Conservation (phyloP, 2,888 invertebrate genomes). For the Anthoptus insignis region DNA sequence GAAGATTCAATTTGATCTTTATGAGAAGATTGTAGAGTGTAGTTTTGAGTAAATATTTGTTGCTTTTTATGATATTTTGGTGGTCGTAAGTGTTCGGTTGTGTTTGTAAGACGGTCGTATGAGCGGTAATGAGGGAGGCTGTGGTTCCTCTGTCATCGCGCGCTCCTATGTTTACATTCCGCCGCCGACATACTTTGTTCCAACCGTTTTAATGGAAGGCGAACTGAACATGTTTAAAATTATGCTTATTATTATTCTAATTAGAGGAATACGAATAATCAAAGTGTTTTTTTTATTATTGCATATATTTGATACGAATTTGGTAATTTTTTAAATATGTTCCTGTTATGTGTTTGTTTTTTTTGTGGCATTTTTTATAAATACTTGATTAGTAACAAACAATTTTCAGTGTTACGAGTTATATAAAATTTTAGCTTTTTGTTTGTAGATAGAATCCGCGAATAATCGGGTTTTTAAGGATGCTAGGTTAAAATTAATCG, state of each 20-base stretch:
- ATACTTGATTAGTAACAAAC: no score
- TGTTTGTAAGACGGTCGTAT: slow-evolving; percentile 64
- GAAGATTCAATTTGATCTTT: slow-evolving; percentile 45
- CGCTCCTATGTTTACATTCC: slow-evolving; percentile 70
- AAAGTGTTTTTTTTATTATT: not conserved
- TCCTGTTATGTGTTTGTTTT: no score
- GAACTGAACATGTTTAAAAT: slow-evolving; percentile 49
- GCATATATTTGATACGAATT: not conserved
- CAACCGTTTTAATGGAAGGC: slow-evolving; percentile 64
- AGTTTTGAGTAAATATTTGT: slow-evolving; percentile 50
- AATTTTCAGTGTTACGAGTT: no score
- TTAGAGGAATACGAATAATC: slow-evolving; percentile 19
- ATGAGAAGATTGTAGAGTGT: slow-evolving; percentile 51
- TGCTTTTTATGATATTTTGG: slow-evolving; percentile 73
- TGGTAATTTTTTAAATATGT: not conserved
- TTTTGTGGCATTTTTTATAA: no score
- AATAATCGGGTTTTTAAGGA: no score
- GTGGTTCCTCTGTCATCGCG: slow-evolving; percentile 75
- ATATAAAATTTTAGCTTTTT: no score
- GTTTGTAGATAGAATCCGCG: no score
- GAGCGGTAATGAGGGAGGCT: slow-evolving; percentile 76
- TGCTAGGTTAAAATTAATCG: no score
- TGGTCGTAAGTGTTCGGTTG: slow-evolving; percentile 62
- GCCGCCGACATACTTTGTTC: slow-evolving; percentile 66
- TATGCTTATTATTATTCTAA: slow-evolving; percentile 36